Base-by-base conservation (phyloP, 1,140 invertebrate genomes). In the Drosophila sp. region DNA sequence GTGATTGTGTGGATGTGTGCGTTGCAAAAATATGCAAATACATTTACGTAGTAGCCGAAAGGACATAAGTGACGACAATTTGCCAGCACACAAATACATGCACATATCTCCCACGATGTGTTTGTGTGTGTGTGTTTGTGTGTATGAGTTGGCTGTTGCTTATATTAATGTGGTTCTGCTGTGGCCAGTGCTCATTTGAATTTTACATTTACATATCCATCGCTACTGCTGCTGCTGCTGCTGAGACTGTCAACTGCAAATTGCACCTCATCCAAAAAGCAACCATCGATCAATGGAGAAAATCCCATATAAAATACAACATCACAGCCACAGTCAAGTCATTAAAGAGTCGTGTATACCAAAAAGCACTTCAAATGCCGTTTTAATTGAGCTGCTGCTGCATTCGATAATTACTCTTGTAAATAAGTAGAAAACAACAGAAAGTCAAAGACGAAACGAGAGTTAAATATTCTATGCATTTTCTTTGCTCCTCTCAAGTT, bases 11-110 rank as follows among this genome's bases (percentile, higher is more conserved):
- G 29, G 50, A 51, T 25, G 38, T 59, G 56, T 43, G 18, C 43
- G 56, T 46, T 72, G 45, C 58, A 78, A 69, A 86, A 86, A 86
- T 87, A 86, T 86, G 83, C 76, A 87, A 87, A 87, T 87, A 71
- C 61, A 70, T 78, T 86, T 86, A 66, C 56, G 66, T 71, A 76
- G 57, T 62, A 59, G 40, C 62, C 45, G 62, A 72, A 67, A 77
- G 59, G 57, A 76, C 82, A 76, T 82, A 89, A 87, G 82, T 89
- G 83, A 79, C 72, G 79, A 89, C 83, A 87, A 87, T 87, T 87
- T 87, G 76, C 54, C 54, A 72, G 74, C 67, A 56, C 41, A 80
- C 64, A 84, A 53, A 29, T 8, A 59, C 16, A 34, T 25, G 27
- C n/a, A 46, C 9, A 25, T 9, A 14, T 13, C 2, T 21, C 13